Conservation (phyloP, 2,797 vertebrate species). For the Miichthys miiuy region DNA sequence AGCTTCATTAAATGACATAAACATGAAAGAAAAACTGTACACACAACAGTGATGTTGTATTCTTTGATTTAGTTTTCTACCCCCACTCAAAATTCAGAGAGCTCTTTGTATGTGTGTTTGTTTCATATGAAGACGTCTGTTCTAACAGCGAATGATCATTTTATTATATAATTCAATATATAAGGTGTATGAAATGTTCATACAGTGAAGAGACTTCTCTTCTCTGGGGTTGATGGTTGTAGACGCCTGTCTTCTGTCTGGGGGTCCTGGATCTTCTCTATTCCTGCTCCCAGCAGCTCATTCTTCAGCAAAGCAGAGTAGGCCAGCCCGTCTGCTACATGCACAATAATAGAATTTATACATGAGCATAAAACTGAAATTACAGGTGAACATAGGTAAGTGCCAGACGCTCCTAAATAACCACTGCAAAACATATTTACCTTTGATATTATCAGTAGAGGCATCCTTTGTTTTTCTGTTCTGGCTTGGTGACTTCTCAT, state of each 20-base stretch:
- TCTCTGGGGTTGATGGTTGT: constrained; percentile 93
- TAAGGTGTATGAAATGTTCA: constrained; percentile 8
- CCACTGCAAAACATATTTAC: constrained; percentile 67
- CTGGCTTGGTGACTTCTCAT: constrained; percentile 94
- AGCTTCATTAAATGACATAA: constrained; percentile 30
- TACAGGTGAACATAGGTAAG: not conserved
- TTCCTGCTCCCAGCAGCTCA: constrained; percentile 93
- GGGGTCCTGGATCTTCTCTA: constrained; percentile 95
- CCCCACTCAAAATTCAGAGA: not conserved
- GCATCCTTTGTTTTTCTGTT: constrained; percentile 96
- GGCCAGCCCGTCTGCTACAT: constrained; percentile 89
- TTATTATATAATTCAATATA: not conserved
- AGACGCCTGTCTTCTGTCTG: constrained; percentile 93
- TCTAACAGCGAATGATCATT: not conserved
- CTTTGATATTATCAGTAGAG: constrained; percentile 93
- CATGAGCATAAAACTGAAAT: not conserved
- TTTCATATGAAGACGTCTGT: not conserved
- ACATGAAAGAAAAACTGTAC: not conserved
- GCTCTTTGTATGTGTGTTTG: not conserved
- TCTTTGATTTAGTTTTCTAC: not conserved
- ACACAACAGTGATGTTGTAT: not conserved
- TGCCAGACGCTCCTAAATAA: not conserved
- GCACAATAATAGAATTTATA: constrained; percentile 4
- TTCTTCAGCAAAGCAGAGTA: constrained; percentile 97
- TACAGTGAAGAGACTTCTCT: constrained; percentile 93